Conservation (phyloP, 1,140 invertebrate species). For the Bilobella aurantiaca region DNA sequence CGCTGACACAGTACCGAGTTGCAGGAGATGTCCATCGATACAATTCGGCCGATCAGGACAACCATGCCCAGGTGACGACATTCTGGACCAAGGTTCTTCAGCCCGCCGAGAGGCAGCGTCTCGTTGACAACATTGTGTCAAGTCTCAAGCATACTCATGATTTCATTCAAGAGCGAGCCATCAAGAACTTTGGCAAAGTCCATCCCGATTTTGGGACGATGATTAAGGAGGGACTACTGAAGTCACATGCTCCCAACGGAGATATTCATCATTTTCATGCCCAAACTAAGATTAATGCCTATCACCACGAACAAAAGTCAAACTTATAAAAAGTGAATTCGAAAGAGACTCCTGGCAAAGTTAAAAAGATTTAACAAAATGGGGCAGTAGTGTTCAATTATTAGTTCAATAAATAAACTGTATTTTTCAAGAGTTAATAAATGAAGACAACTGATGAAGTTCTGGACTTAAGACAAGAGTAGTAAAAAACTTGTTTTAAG, state of each 20-base stretch:
- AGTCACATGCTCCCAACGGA: not conserved
- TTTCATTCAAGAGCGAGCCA: conserved; percentile 73
- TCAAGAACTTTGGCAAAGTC: conserved; percentile 57
- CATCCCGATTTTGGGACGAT: conserved; percentile 35
- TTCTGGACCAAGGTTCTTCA: conserved; percentile 76
- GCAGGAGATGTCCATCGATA: conserved; percentile 45
- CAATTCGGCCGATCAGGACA: conserved; percentile 76
- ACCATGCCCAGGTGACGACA: conserved; percentile 67
- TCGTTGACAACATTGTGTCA: conserved; percentile 69
- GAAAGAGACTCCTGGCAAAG: not conserved
- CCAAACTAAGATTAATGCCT: not conserved
- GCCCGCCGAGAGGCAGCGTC: conserved; percentile 55
- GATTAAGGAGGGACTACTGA: conserved; percentile 29
- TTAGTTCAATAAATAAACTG: no score
- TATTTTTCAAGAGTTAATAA: no score
- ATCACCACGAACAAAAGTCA: not conserved
- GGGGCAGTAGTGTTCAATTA: no score
- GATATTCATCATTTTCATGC: not conserved
- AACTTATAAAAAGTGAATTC: not conserved
- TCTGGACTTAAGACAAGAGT: no score
- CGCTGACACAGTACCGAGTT: conserved; percentile 35
- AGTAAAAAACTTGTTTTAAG: no score
- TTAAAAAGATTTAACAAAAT: no score
- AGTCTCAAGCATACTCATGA: conserved; percentile 64
- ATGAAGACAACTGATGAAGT: no score